Base-by-base conservation (phyloP, 1,140 invertebrate genomes). In the Apis laboriosa region DNA sequence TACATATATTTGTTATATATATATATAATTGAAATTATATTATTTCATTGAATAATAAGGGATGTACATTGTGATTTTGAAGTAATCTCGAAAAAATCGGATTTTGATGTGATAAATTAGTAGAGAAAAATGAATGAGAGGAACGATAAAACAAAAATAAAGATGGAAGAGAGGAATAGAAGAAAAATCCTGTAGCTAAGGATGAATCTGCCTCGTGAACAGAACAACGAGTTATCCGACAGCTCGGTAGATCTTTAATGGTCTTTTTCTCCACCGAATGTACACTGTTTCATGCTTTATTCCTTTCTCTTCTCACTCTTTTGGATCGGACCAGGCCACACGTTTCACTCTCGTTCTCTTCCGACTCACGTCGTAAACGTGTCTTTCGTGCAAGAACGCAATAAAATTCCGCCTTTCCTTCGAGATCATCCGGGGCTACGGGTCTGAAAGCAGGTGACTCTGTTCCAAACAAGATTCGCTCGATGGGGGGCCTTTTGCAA, bases 361-460 rank as follows among this genome's bases (percentile, higher is more conserved):
- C 78, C 80, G 73, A 74, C 80, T 84, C 80, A 77, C 66, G 80
- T 85, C 82, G 58, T 83, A 86, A 84, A 87, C 82, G 79, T 85
- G 75, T 75, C 75, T 78, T 63, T 83, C 80, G 71, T 72, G 64
- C 64, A 85, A 79, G 79, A 86, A 82, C 66, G 74, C 77, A 71
- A 86, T 81, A 84, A 84, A 84, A 71, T 82, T 84, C 64, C 60
- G 53, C 58, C 56, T 84, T 66, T 77, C 70, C 64, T 76, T 67
- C 82, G 81, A 83, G 85, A 84, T 83, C 79, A 66, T 64, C 58
- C 55, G 58, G 66, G 51, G 53, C 75, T 66, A 68, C 86, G 86
- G 83, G 86, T 84, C 87, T 88, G 86, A 88, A 88, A 89, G 87
- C 88, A 89, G 88, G 88, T 89, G 88, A 89, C 88, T 89, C 84